Base-by-base conservation (phyloP, 1,140 invertebrate genomes). In the Halesus radiatus region DNA sequence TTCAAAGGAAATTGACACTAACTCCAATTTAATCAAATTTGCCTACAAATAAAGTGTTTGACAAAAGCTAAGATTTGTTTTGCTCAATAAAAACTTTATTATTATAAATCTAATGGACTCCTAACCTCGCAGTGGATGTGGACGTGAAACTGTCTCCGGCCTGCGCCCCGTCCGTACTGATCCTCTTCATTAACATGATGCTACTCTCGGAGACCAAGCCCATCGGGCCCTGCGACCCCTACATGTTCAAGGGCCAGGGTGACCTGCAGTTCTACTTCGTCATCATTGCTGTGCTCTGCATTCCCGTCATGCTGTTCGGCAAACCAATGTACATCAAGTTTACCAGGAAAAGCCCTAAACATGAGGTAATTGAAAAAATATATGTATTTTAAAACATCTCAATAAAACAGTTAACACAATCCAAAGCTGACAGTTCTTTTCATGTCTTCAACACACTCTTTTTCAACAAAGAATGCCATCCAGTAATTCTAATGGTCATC, bases 171-270 rank as follows among this genome's bases (percentile, higher is more conserved):
- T 96, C 95, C 0, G 94, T 98, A 18, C 90, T 98, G 23, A 97
- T 97, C 80, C 93, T 94, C 32, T 96, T 98, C 87, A 98, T 98
- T 86, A 97, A 98, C 88, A 98, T 98, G 96, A 95, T 97, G 91
- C 87, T 98, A 80, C 92, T 95, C 85, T 93, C 93, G 77, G 86
- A 87, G 18, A 89, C 90, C 3, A 87, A 89, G 29, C 70, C 86
- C 3, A 26, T 74, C 1, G 81, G 86, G 7, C 85, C 85, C 0
- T 89, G 89, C 56, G 87, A 94, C 1, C 88, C 91, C 84, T 95
- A 90, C 83, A 96, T 96, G 94, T 96, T 94, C 85, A 88, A 91
- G 0, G 87, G 89, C 22, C 96, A 99, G 91, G 87, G 87, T 1
- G 84, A 83, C 0, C 60, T 99, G 23, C 96, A 99, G 87, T 89